A percentile compares a stretch with the other conserved stretches of the same genome.
Conservation (phyloP, 2,113 vertebrate species). For the Malurus cyaneus region DNA sequence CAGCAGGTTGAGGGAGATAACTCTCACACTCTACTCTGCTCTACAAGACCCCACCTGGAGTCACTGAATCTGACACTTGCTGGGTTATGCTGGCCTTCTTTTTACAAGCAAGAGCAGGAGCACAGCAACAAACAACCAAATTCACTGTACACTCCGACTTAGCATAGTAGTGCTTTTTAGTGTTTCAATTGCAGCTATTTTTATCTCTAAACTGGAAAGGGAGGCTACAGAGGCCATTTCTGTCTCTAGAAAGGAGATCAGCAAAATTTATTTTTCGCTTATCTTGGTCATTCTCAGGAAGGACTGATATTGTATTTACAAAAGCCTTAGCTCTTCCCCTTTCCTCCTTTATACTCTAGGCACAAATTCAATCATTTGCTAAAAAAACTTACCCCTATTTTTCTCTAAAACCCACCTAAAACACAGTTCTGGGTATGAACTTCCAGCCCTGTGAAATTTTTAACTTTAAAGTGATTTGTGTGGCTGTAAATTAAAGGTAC, state of each 20-base stretch:
- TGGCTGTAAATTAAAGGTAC: background rate
- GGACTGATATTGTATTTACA: background rate
- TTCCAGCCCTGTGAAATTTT: background rate
- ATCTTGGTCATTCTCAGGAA: background rate
- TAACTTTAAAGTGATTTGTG: background rate
- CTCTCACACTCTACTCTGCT: background rate
- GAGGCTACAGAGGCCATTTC: background rate
- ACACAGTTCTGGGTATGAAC: background rate
- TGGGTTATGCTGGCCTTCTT: background rate
- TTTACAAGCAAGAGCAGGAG: background rate
- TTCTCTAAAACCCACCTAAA: background rate
- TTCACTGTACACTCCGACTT: background rate
- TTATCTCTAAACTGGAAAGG: background rate
- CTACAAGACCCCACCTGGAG: accelerated
- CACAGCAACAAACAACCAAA: accelerated
- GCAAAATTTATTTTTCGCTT: background rate
- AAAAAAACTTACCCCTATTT: background rate
- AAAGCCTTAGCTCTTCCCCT: background rate
- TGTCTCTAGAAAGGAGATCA: background rate
- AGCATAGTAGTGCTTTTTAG: background rate
- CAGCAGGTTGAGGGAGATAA: accelerated
- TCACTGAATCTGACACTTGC: background rate
- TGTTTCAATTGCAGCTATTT: background rate
- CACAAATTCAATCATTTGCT: background rate
- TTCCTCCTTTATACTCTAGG: background rate